phyloP scores from a whole-genome alignment of 1,140 invertebrate genomes.

The Brevipalpus yothersi region DNA sequence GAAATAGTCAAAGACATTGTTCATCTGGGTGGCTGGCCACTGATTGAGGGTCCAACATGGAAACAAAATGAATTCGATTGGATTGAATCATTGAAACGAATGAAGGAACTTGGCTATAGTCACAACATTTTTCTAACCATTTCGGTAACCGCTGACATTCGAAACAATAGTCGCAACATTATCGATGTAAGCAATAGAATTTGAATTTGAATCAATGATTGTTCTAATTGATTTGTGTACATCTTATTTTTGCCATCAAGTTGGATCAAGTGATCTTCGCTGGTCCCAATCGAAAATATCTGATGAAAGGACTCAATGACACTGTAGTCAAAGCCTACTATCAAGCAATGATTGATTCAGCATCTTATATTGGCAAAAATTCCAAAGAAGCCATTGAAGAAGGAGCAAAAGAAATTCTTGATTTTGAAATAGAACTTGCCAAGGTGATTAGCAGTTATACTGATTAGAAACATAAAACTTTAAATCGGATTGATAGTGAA shows the following conservation, averaged over 20 bases:
- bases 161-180: conserved; percentile 47
- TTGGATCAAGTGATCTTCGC: conserved; percentile 74
- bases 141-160: conserved; percentile 64
- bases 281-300: conserved; percentile 42
- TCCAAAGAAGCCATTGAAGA: conserved; percentile 12
- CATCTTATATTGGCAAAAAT: conserved; percentile 44
- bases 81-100: conserved; percentile 54
- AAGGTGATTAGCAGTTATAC: background rate
- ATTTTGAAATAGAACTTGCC: conserved; percentile 47
- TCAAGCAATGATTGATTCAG: conserved; percentile 38
- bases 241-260: conserved; percentile 22
- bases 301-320: conserved; percentile 32
- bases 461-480: background rate
- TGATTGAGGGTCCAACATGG: conserved; percentile 43
- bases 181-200: conserved; percentile 45
- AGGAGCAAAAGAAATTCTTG: conserved; percentile 29
- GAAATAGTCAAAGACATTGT: background rate
- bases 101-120: conserved; percentile 48
- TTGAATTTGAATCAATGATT: background rate
- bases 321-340: conserved; percentile 21
- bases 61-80: conserved; percentile 35
- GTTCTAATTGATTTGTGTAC: background rate
- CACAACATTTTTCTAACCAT: conserved; percentile 81
- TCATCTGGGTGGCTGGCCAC: conserved; percentile 67
- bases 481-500: background rate